Conservation (phyloP, 1,140 invertebrate species). For the Brachionus rotundiformis region DNA sequence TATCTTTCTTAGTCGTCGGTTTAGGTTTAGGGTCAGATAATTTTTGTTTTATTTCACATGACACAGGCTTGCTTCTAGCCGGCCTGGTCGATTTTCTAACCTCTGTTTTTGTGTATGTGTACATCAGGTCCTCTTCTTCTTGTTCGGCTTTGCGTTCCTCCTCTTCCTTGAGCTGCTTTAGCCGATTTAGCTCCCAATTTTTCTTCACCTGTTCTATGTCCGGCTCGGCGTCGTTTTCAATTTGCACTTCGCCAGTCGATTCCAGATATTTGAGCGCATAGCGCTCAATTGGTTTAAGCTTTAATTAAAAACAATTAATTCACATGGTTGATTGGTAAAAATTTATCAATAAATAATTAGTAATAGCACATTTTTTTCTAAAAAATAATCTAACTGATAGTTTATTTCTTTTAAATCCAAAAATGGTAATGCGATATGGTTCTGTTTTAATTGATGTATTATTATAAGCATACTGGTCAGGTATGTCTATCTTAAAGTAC, state of each 20-base stretch:
- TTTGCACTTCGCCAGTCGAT: constrained; percentile 69
- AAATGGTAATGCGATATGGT: too few relatives aligned
- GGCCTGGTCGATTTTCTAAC: constrained; percentile 45
- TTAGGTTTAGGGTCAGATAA: neutral
- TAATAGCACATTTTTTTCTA: too few relatives aligned
- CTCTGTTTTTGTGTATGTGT: constrained; percentile 57
- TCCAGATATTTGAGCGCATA: constrained; percentile 91
- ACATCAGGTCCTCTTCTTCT: constrained; percentile 72
- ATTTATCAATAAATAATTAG: too few relatives aligned
- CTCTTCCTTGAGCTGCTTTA: constrained; percentile 69
- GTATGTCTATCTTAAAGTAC: too few relatives aligned
- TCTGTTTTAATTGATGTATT: too few relatives aligned
- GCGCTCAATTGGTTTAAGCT: constrained; percentile 85
- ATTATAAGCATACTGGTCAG: too few relatives aligned
- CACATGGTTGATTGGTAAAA: too few relatives aligned
- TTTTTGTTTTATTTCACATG: constrained; percentile 17
- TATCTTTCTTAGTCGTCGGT: constrained; percentile 2
- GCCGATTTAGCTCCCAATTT: constrained; percentile 86
- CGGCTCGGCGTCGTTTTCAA: constrained; percentile 70
- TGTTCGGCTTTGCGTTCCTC: constrained; percentile 66
- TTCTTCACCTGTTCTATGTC: constrained; percentile 72
- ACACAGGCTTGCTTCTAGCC: neutral
- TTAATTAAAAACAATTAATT: too few relatives aligned
- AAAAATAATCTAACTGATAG: too few relatives aligned
- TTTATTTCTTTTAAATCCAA: too few relatives aligned